Base-by-base conservation (phyloP, 2,113 vertebrate genomes). In the Neodon shergylaensis region DNA sequence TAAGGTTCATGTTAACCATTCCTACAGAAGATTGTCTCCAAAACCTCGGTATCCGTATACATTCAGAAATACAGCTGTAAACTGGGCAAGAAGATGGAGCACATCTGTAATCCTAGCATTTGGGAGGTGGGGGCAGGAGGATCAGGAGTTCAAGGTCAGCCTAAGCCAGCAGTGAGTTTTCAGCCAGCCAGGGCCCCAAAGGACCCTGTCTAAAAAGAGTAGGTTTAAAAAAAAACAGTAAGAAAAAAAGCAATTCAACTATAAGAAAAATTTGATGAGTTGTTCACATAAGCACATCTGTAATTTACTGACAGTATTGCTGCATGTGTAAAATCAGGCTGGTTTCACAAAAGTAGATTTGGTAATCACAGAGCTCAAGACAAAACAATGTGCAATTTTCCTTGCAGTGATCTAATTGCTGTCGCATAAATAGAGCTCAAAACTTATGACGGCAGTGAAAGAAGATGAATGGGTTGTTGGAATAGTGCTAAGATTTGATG, bases 261-360 rank as follows among this genome's bases (percentile, higher is more conserved):
- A 22, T 61, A 72, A 39, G 61, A 73, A 92, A 91, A 91, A 9
- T 76, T 47, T 65, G 39, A 36, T 63, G 70, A 52, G 1, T 82
- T 95, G 68, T 90, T 22, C 13, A 47, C 54, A 2, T n/a, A 73
- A 47, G 36, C 82, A 24, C 68, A 96, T 88, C n/a, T 17, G 36
- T 11, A 61, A 44, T 92, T 90, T 92, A 78, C 21, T 47, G 70
- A 93, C 12, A 39, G 17, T 28, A 61, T 14, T 79, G 26, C 11
- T 39, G 0, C 72, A 79, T 52, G 44, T 90, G 44, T 28, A 76
- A 92, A 81, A 77, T 87, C 31, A 63, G 66, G 61, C 47, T 58
- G 28, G 1, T 82, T 95, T 85, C 84, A 85, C n/a, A 79, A 88
- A 96, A 94, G 42, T 91, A 21, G 17, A 54, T 85, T 90, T 86